Evolutionary conservation across 23 tunicate species (phyloP), one percentile per base, ranked within the genome.

Genomic region (Phallusia fumigata): DNA sequence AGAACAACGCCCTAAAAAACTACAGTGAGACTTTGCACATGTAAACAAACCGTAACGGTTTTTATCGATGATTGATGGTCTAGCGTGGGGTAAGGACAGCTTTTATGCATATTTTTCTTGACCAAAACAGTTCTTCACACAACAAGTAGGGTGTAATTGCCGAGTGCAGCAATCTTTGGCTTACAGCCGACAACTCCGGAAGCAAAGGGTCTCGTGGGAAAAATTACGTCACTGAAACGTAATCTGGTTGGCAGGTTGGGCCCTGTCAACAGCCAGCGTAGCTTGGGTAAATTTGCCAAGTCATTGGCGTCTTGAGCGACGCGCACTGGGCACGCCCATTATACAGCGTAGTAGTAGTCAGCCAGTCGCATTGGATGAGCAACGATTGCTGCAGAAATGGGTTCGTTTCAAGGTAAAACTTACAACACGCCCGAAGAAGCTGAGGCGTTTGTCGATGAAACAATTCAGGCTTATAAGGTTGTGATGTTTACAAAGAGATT

Each of bases 401-500:
- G 89, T 11, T 35, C 58, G 30, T 65, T 34, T 24, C 80, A 79
- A 74, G 89, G 83, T 19, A 85, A 85, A 64, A 52, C 65, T 28
- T 85, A 79, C 81, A 85, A 79, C 28, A 72, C 78, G 22, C 78
- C 78, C 0, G 83, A 79, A 31, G 89, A 85, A 32, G 89, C 89
- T 0, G 79, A 85, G 58, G 89, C 64, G 79, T 85, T 45, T 85
- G 83, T 85, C 31, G 79, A 78, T 24, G 65, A 52, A 24, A 85
- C 89, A 31, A 64, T 85, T 18, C 24, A 79, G 8, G 78, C 83
- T 40, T 79, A 79, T 35, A 51, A 75, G 16, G 89, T 85, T 40
- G 89, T 85, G 0, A 49, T 85, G 44, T 85, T 85, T 33, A 79
- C 89, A n/a, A 85, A 85, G 72, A 65, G 89, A 36, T 79, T 85